These are phyloP conservation scores for Myiothlypis coronata DNA, from an alignment of 2,797 vertebrate species.

Conservation along the genomic window DNA sequence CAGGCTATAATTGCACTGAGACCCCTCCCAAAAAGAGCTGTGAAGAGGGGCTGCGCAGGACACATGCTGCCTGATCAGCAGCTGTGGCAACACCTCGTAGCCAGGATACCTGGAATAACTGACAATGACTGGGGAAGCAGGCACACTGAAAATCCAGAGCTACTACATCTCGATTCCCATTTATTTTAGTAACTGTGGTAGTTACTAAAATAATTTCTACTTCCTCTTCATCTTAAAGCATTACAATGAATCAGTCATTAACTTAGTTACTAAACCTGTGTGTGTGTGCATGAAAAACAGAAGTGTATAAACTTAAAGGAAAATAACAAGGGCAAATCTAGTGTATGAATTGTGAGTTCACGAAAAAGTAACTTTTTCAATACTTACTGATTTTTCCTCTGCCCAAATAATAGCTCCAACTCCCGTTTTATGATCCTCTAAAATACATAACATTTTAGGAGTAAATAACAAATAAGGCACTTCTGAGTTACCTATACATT, in stretches of 20 bases:
- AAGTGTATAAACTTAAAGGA: background rate
- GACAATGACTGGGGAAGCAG: background rate
- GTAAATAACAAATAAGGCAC: slow-evolving; percentile 8
- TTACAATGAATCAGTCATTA: background rate
- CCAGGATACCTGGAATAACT: background rate
- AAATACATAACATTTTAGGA: slow-evolving; percentile 67
- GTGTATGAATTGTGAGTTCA: background rate
- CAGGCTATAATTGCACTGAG: background rate
- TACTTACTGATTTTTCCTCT: slow-evolving; percentile 84
- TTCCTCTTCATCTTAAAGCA: background rate
- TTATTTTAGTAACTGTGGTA: background rate
- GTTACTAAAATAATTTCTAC: background rate
- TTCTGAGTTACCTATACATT: background rate
- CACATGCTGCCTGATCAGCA: background rate
- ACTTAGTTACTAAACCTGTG: background rate
- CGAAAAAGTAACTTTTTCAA: background rate
- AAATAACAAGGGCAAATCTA: background rate
- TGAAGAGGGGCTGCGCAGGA: background rate
- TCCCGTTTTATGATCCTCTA: slow-evolving; percentile 95
- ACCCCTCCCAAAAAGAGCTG: background rate
- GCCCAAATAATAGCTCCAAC: slow-evolving; percentile 96
- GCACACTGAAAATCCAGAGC: background rate
- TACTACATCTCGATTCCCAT: too few species aligned
- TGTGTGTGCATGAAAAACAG: background rate
- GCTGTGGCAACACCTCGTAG: background rate